Conservation (phyloP, 2,888 invertebrate genomes). For the Phrixothrix hirtus region DNA sequence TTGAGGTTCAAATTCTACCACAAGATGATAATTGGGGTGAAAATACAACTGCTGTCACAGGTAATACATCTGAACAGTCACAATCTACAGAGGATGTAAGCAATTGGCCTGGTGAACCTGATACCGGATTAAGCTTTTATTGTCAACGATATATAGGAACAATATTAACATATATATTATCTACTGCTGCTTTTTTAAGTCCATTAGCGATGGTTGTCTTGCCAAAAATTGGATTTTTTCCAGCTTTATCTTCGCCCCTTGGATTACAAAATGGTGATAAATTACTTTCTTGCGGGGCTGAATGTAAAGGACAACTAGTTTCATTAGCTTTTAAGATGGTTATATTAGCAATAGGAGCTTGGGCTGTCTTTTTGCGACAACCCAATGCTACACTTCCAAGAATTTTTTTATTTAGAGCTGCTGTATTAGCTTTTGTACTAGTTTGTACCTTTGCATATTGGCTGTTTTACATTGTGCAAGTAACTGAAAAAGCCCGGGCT, state of each 20-base stretch:
- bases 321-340: slow-evolving; percentile 90
- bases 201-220: slow-evolving; percentile 94
- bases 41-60: slow-evolving; percentile 95
- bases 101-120: slow-evolving; percentile 76
- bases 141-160: slow-evolving; percentile 86
- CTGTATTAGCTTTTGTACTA: slow-evolving; percentile 84
- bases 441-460: slow-evolving; percentile 96
- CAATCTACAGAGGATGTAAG: slow-evolving; percentile 91
- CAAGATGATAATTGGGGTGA: slow-evolving; percentile 99
- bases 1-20: slow-evolving; percentile 94
- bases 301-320: slow-evolving; percentile 91
- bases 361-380: slow-evolving; percentile 88
- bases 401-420: slow-evolving; percentile 87
- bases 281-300: slow-evolving; percentile 83
- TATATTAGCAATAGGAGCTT: slow-evolving; percentile 84
- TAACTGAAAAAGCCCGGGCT: slow-evolving; percentile 78
- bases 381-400: slow-evolving; percentile 88
- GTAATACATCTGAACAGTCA: slow-evolving; percentile 94
- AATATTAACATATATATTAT: slow-evolving; percentile 76
- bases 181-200: slow-evolving; percentile 83
- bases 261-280: slow-evolving; percentile 71
- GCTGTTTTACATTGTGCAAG: slow-evolving; percentile 96
- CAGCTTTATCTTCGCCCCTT: slow-evolving; percentile 70
- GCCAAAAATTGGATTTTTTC: slow-evolving; percentile 87
- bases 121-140: slow-evolving; percentile 71